phyloP scores from a whole-genome alignment of 2,113 vertebrate genomes.

The Tautogolabrus adspersus region DNA sequence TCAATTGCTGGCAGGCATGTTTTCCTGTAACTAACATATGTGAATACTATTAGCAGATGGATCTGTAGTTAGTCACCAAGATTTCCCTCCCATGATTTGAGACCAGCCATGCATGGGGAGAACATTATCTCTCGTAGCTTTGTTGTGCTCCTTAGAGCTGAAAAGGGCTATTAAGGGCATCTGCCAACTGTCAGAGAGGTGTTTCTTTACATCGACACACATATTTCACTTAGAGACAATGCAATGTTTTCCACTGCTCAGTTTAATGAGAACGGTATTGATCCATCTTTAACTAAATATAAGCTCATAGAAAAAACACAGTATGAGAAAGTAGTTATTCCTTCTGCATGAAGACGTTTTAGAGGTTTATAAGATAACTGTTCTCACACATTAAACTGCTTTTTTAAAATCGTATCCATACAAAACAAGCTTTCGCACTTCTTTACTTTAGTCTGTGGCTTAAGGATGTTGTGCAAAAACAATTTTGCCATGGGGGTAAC shows the following conservation, averaged over 20 bases:
- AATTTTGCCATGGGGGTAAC: too few species aligned
- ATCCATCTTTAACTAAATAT: constrained; percentile 29
- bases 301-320: constrained; percentile 18
- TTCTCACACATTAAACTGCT: too few species aligned
- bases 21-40: constrained; percentile 79
- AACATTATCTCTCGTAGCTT: constrained; percentile 6
- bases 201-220: constrained; percentile 17
- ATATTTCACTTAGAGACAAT: constrained; percentile 14
- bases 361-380: constrained; percentile 4
- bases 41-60: constrained; percentile 64
- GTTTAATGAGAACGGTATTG: constrained; percentile 18
- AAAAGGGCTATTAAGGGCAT: constrained; percentile 19
- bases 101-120: constrained; percentile 25
- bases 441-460: not conserved
- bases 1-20: constrained; percentile 74
- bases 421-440: constrained; percentile 32
- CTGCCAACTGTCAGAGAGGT: constrained; percentile 28
- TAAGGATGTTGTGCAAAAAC: not conserved
- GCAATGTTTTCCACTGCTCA: constrained; percentile 8
- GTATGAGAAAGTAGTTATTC: not conserved
- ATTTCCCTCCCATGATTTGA: constrained; percentile 54
- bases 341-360: constrained; percentile 4
- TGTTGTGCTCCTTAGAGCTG: not conserved
- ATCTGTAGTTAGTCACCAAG: constrained; percentile 61
- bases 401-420: not conserved